Conservation (phyloP, 2,113 vertebrate genomes). For the Sprattus sprattus region DNA sequence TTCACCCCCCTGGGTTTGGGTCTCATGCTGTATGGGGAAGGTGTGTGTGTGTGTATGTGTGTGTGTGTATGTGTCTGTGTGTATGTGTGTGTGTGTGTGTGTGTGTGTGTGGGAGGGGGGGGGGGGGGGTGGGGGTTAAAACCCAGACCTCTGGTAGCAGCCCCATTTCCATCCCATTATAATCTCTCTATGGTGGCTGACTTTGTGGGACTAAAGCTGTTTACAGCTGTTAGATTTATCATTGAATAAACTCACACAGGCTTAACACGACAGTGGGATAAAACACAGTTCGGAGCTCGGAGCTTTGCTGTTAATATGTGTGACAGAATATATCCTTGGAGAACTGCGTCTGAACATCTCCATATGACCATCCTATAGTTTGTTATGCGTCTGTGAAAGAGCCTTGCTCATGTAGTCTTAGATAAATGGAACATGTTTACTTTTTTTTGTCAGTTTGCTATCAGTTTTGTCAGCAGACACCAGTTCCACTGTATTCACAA, state of each 20-base stretch:
- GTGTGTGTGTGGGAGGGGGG: not conserved
- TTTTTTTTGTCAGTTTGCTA: not conserved
- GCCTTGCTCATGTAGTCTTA: not conserved
- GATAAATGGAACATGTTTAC: not conserved
- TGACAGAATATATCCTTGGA: no score
- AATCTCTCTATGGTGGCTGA: constrained; percentile 24
- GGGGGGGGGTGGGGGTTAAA: not conserved
- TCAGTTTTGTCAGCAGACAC: not conserved
- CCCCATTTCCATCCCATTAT: constrained; percentile 16
- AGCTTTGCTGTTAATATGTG: not conserved
- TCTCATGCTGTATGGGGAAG: not conserved
- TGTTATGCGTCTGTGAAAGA: not conserved
- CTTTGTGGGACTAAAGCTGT: constrained; percentile 4
- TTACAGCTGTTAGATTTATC: constrained; percentile 2
- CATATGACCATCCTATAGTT: no score
- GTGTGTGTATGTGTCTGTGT: not conserved
- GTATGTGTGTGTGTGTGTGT: not conserved
- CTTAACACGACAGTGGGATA: not conserved
- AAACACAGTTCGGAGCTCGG: not conserved
- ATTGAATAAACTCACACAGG: not conserved
- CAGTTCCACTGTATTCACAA: not conserved
- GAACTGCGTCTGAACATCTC: no score
- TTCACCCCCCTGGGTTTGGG: constrained; percentile 21
- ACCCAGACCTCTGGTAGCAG: not conserved
- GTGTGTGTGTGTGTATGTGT: not conserved